phyloP scores from a whole-genome alignment of 2,888 invertebrate species.

The Epicampocera succincta region DNA sequence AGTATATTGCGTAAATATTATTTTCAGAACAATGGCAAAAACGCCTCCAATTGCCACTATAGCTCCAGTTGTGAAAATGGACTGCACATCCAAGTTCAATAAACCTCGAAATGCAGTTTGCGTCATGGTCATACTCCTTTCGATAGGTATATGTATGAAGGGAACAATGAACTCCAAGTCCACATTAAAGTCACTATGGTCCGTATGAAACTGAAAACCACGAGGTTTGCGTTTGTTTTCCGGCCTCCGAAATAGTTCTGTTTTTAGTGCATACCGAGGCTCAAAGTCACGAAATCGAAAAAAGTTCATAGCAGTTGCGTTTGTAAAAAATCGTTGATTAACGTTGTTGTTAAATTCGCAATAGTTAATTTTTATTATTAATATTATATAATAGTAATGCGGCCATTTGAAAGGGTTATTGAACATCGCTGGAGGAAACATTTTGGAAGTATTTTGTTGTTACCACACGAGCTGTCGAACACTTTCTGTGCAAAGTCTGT shows the following conservation, averaged over 20 bases:
- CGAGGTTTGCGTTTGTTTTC: conserved; percentile 71
- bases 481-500: conserved; percentile 29
- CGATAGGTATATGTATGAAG: conserved; percentile 84
- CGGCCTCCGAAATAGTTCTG: background rate
- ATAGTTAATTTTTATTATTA: conserved; percentile 42
- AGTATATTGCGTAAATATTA: conserved; percentile 70
- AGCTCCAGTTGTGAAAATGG: conserved; percentile 83
- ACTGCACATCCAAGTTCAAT: conserved; percentile 84
- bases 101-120: conserved; percentile 76
- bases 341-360: conserved; percentile 68
- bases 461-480: conserved; percentile 20
- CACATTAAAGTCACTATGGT: conserved; percentile 79
- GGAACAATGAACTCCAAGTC: conserved; percentile 85
- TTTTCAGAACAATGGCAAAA: conserved; percentile 73
- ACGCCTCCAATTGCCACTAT: conserved; percentile 82
- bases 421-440: conserved; percentile 30
- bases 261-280: conserved; percentile 70
- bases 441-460: conserved; percentile 15
- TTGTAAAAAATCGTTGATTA: conserved; percentile 61
- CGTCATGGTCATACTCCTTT: conserved; percentile 79
- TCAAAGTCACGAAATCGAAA: conserved; percentile 77
- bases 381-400: conserved; percentile 4
- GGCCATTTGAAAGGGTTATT: background rate
- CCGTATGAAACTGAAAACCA: conserved; percentile 77
- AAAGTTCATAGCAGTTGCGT: conserved; percentile 64